These are phyloP conservation scores for Leucopternis melanops DNA, from an alignment of 2,113 vertebrate species.

Conservation along the genomic window DNA sequence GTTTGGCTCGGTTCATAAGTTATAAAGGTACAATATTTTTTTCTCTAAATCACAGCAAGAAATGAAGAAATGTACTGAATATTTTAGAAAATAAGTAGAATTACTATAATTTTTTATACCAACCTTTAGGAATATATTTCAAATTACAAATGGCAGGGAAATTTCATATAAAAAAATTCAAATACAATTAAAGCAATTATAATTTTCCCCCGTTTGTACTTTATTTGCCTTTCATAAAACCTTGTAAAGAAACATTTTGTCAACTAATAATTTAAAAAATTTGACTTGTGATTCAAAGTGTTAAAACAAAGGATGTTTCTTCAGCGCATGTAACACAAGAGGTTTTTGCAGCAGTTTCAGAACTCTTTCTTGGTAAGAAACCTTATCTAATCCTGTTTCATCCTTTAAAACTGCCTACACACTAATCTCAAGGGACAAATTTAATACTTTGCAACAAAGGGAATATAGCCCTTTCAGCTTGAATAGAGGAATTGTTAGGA, in stretches of 20 bases:
- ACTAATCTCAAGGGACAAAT: slow-evolving; percentile 83
- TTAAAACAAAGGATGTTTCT: slow-evolving; percentile 71
- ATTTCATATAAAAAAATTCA: slow-evolving; percentile 37
- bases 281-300: slow-evolving; percentile 57
- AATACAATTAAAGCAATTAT: slow-evolving; percentile 31
- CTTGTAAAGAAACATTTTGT: slow-evolving; percentile 61
- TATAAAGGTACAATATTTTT: background rate
- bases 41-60: slow-evolving; percentile 17
- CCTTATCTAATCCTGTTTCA: slow-evolving; percentile 81
- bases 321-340: slow-evolving; percentile 56
- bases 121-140: slow-evolving; percentile 41
- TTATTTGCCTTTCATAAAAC: slow-evolving; percentile 25
- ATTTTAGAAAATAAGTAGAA: slow-evolving; percentile 39
- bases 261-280: slow-evolving; percentile 63
- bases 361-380: slow-evolving; percentile 72
- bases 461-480: slow-evolving; percentile 82
- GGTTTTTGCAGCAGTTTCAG: slow-evolving; percentile 66
- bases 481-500: slow-evolving; percentile 78
- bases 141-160: slow-evolving; percentile 38
- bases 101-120: slow-evolving; percentile 25
- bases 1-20: slow-evolving; percentile 23
- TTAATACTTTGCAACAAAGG: slow-evolving; percentile 85
- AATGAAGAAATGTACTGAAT: slow-evolving; percentile 27
- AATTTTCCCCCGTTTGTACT: slow-evolving; percentile 9
- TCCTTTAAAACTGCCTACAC: slow-evolving; percentile 79